Percentiles rank a stretch among this genome's conserved stretches.
Conservation (phyloP, 2,113 vertebrate species). For the Galeopterus variegatus region DNA sequence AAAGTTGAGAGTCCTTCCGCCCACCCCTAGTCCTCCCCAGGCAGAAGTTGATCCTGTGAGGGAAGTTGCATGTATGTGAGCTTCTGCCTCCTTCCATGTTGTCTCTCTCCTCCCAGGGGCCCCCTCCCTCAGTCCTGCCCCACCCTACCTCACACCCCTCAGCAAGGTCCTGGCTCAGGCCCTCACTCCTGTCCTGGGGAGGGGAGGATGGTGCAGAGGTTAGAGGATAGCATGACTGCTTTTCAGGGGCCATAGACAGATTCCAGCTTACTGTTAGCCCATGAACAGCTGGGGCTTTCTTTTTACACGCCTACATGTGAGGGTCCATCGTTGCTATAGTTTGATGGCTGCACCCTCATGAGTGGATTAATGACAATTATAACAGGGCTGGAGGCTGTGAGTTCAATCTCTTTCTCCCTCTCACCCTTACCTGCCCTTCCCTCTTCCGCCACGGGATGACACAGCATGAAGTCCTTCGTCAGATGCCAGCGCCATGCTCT, state of each 20-base stretch:
- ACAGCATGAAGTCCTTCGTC: no score
- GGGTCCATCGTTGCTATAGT: not conserved
- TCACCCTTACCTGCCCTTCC: no score
- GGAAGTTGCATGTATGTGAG: not conserved
- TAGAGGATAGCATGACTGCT: not conserved
- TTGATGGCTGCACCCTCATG: no score
- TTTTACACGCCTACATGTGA: not conserved
- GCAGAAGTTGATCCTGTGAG: not conserved
- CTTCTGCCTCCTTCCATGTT: no score
- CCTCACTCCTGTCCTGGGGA: no score
- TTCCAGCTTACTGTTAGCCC: not conserved
- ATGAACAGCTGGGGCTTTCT: accelerated
- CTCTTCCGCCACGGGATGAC: no score
- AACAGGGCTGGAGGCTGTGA: no score
- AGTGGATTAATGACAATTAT: no score
- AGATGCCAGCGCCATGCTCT: no score
- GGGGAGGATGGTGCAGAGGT: not conserved
- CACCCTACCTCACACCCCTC: no score
- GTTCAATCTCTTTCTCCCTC: no score
- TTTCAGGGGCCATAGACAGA: no score
- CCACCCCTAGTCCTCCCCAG: not conserved
- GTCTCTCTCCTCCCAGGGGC: not conserved
- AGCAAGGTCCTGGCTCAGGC: not conserved
- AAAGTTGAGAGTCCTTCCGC: not conserved
- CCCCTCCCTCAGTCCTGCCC: not conserved